phyloP scores from a whole-genome alignment of 2,113 vertebrate species.

The Rostratula benghalensis region DNA sequence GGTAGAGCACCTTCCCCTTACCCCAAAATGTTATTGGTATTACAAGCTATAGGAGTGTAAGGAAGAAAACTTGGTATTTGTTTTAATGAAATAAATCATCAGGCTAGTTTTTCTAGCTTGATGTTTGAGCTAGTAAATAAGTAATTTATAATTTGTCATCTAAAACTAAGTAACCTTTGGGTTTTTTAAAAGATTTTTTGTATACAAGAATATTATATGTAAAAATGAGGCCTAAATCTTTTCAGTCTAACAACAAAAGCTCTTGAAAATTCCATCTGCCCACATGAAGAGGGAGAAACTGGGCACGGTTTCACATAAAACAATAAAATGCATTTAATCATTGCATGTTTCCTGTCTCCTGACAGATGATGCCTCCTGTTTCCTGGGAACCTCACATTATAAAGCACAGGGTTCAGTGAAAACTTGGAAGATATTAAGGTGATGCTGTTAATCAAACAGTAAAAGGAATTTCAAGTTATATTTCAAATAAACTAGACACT shows the following conservation, averaged over 20 bases:
- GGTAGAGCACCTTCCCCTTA: neutral
- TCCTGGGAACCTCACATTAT: constrained; percentile 38
- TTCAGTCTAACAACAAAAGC: neutral
- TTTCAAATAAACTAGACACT: constrained; percentile 21
- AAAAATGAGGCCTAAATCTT: neutral
- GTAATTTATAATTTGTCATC: neutral
- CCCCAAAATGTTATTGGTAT: neutral
- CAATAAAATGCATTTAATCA: constrained; percentile 47
- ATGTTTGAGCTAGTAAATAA: neutral
- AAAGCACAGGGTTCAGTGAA: neutral
- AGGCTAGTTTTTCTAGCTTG: neutral
- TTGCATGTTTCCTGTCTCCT: constrained; percentile 29
- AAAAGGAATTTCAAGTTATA: constrained; percentile 14
- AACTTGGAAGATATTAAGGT: constrained; percentile 34
- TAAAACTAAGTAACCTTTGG: neutral
- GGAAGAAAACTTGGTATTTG: neutral
- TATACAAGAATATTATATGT: neutral
- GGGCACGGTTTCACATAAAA: constrained; percentile 60
- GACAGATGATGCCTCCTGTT: constrained; percentile 40
- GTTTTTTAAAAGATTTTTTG: neutral
- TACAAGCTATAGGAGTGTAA: neutral
- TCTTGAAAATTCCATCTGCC: constrained; percentile 36
- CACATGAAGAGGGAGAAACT: constrained; percentile 43
- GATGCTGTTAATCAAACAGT: constrained; percentile 42
- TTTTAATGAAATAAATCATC: neutral